phyloP scores from a whole-genome alignment of 2,113 vertebrate species.

The Phoxinus phoxinus region DNA sequence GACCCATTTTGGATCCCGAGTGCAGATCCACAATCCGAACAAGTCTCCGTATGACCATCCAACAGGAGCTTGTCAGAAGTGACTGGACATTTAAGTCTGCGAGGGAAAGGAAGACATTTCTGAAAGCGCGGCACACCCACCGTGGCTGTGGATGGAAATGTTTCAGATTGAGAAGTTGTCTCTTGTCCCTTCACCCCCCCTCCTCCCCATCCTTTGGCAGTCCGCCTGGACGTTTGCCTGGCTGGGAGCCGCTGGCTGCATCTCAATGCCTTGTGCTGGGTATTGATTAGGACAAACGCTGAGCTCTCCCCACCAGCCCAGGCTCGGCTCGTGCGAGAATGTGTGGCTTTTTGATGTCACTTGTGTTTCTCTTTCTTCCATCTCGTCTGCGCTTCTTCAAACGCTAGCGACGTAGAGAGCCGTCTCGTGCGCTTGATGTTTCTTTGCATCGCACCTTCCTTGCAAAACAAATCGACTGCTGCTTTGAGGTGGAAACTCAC shows the following conservation, averaged over 20 bases:
- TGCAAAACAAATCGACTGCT: conserved; percentile 60
- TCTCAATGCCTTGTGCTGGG: conserved; percentile 65
- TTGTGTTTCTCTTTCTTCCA: conserved; percentile 50
- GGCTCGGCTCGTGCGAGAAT: conserved; percentile 24
- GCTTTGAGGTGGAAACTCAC: conserved; percentile 46
- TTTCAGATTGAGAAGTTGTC: conserved; percentile 57
- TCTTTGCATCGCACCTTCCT: conserved; percentile 57
- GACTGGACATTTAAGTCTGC: no score
- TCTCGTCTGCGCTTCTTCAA: conserved; percentile 38
- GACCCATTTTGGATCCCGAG: background rate
- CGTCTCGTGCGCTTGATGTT: conserved; percentile 40
- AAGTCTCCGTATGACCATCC: background rate
- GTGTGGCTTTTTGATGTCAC: conserved; percentile 64
- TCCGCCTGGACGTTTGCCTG: conserved; percentile 57
- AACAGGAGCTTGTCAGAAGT: background rate
- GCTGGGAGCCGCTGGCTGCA: conserved; percentile 64
- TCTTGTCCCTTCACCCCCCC: conserved; percentile 45
- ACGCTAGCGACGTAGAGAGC: conserved; percentile 12
- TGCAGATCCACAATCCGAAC: background rate
- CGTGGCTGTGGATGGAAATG: conserved; percentile 50
- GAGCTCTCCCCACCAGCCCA: conserved; percentile 54
- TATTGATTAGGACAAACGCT: conserved; percentile 72
- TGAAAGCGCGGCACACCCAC: conserved; percentile 40
- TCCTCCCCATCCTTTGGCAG: conserved; percentile 66
- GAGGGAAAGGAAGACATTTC: conserved; percentile 30